These are phyloP conservation scores for Temnothorax unifasciatus DNA, from an alignment of 2,888 invertebrate species.

Conservation along the genomic window DNA sequence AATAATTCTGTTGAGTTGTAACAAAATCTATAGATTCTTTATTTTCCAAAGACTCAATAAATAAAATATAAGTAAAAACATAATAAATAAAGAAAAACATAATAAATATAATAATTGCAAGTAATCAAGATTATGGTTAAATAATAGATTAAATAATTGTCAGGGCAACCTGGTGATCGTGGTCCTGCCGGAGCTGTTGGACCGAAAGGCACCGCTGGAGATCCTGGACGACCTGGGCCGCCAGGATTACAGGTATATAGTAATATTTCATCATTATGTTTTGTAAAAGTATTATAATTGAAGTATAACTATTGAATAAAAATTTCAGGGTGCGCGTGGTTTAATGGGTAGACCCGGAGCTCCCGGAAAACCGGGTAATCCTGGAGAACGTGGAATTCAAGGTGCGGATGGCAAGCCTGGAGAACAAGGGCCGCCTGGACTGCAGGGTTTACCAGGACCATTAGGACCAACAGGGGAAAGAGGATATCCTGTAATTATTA, in stretches of 20 bases:
- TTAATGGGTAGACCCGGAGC: slow-evolving; percentile 91
- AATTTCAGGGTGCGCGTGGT: slow-evolving; percentile 88
- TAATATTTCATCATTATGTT: background rate
- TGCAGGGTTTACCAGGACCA: slow-evolving; percentile 93
- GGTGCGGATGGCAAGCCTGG: slow-evolving; percentile 96
- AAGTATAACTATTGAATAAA: slow-evolving; percentile 5
- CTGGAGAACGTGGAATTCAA: slow-evolving; percentile 91
- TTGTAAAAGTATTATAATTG: slow-evolving; percentile 9
- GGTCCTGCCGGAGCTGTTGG: slow-evolving; percentile 88
- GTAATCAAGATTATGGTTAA: background rate
- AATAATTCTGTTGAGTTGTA: background rate
- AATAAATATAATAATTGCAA: slow-evolving; percentile 4
- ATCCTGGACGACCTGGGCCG: slow-evolving; percentile 88
- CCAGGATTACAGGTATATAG: slow-evolving; percentile 86
- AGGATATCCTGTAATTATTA: slow-evolving; percentile 89
- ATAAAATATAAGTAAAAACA: no score
- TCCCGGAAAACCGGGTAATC: slow-evolving; percentile 90
- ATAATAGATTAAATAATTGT: slow-evolving; percentile 15
- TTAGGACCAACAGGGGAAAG: slow-evolving; percentile 93
- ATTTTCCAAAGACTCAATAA: background rate
- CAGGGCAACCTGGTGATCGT: slow-evolving; percentile 90
- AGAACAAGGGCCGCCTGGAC: slow-evolving; percentile 93
- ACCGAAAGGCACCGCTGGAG: slow-evolving; percentile 89
- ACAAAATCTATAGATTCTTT: background rate
- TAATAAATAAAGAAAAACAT: background rate